phyloP scores from a whole-genome alignment of 2,888 invertebrate genomes.

The Eurytoma adleriae region DNA sequence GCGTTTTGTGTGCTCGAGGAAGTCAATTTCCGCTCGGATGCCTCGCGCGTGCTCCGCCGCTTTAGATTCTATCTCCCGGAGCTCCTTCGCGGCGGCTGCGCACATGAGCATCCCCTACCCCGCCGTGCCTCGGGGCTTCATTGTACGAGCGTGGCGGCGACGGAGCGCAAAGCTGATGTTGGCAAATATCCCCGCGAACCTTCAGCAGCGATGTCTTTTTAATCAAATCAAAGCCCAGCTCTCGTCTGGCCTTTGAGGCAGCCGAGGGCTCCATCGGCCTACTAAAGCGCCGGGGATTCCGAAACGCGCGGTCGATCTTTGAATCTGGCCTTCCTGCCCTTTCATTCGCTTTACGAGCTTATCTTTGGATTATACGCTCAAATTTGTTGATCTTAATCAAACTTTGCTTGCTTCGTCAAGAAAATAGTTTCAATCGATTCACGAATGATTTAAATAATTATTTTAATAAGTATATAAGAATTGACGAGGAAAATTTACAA shows the following conservation, averaged over 20 bases:
- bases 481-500: too few species aligned
- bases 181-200: slow-evolving; percentile 13
- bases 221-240: slow-evolving; percentile 6
- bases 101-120: neutral
- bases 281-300: too few species aligned
- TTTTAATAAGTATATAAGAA: too few species aligned
- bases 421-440: too few species aligned
- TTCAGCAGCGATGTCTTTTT: neutral
- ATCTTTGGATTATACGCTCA: too few species aligned
- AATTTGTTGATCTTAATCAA: too few species aligned
- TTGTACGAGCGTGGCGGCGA: neutral
- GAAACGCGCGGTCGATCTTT: too few species aligned
- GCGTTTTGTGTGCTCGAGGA: slow-evolving; percentile 38
- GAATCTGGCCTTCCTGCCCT: too few species aligned
- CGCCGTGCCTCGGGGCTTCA: neutral
- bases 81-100: neutral
- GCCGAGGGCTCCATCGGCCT: neutral
- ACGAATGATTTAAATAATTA: too few species aligned
- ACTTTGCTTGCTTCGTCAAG: too few species aligned
- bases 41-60: neutral
- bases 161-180: neutral
- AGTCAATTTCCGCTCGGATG: slow-evolving; percentile 46
- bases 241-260: neutral
- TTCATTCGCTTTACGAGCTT: too few species aligned
- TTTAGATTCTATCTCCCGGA: slow-evolving; percentile 12